Base-by-base conservation (phyloP, 2,797 vertebrate genomes). In the Microctenopoma steveboyesi region DNA sequence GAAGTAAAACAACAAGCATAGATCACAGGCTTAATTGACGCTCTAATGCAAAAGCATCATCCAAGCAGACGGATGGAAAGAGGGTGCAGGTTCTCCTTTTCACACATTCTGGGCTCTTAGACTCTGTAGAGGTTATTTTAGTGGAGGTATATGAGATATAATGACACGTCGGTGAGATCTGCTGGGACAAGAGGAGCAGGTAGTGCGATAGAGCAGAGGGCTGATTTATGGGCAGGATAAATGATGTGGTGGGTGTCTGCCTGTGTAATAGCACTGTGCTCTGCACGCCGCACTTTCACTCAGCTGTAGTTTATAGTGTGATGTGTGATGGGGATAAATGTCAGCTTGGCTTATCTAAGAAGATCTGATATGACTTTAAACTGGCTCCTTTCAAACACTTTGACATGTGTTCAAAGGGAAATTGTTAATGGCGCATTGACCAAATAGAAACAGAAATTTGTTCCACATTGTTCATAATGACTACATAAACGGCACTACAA, bases 151-250 rank as follows among this genome's bases (percentile, higher is more conserved):
- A 88, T 88, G 87, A 88, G 90, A 86, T 89, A 81, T 91, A 89
- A 93, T 92, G 90, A 89, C 89, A 90, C 83, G 82, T 90, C 87
- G 83, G 87, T 80, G 86, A 88, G 89, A 88, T 89, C 85, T 88
- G 82, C 87, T 77, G 89, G 90, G 89, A 91, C 90, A 86, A 88
- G 86, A 88, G 84, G 79, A 91, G 88, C 82, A 85, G 86, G 83
- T 88, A 88, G 86, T 79, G 88, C 82, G 83, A 82, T 81, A 74
- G 88, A 92, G 90, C 85, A 86, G 82, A 87, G 86, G 86, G 85
- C 89, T 92, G 89, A 91, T 93, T 92, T 90, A 93, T 89, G 85
- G 85, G 84, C 85, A 78, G 90, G 90, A 91, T 90, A 91, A 91
- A 91, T 89, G 86, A 91, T 90, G 89, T 88, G 89, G 85, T 91